Percentiles rank a stretch among this genome's conserved stretches.
These are phyloP conservation scores for Amazona vittata DNA, from an alignment of 2,113 vertebrate genomes.

Conservation along the genomic window DNA sequence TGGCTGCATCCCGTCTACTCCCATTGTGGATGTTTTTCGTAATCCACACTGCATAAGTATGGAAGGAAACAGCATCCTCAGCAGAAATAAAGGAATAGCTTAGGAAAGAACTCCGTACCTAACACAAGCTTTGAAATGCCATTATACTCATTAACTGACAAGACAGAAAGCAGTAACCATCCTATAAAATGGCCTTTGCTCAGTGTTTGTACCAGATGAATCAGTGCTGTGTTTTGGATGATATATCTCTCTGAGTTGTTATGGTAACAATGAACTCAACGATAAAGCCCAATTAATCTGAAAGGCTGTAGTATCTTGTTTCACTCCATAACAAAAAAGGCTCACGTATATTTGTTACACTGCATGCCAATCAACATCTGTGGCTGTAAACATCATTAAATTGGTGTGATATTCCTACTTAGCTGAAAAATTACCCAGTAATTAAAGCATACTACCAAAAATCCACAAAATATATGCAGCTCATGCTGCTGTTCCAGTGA, in stretches of 20 bases:
- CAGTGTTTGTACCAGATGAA: not conserved
- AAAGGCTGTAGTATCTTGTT: slow-evolving; percentile 14
- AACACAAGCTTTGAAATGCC: slow-evolving; percentile 8
- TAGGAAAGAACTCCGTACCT: not conserved
- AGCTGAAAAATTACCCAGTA: slow-evolving; percentile 1
- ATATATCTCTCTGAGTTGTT: slow-evolving; percentile 46
- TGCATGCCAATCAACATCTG: not conserved
- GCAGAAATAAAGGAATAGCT: not conserved
- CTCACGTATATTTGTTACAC: slow-evolving; percentile 7
- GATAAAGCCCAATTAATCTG: slow-evolving; percentile 40
- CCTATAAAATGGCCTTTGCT: not conserved
- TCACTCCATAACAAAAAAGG: not conserved
- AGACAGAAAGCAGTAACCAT: not conserved
- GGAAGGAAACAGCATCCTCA: not conserved
- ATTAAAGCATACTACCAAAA: not conserved
- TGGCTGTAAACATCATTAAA: slow-evolving; percentile 1
- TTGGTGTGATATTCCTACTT: not conserved
- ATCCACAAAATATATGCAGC: not conserved
- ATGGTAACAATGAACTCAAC: slow-evolving; percentile 48
- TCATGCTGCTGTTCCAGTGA: not conserved
- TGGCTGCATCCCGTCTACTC: not conserved
- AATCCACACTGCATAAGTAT: not conserved
- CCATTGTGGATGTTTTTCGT: not conserved
- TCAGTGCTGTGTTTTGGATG: slow-evolving; percentile 22
- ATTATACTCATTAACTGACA: slow-evolving; percentile 13